Evolutionary conservation across 2,113 vertebrate species (phyloP), one percentile per base, ranked within the genome.

Genomic region (Malurus melanocephalus): DNA sequence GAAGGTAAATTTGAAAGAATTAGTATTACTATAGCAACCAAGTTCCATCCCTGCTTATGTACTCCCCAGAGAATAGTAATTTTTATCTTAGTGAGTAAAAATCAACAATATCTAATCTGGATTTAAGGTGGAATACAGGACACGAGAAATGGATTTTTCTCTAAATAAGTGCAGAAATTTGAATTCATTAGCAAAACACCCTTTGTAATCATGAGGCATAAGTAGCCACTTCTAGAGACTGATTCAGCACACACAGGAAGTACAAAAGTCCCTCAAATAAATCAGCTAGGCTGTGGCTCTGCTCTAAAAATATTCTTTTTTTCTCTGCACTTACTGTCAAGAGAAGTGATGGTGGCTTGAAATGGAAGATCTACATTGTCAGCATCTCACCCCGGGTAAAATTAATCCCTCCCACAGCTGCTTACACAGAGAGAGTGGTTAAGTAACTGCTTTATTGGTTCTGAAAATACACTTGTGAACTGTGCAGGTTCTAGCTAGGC

Each of bases 1-100:
- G 21, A 74, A 48, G 45, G 40, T 69, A 93, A 78, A 83, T 56
- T 40, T 17, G 6, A 74, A 88, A 59, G 56, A 74, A 88, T 85
- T 85, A 88, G 8, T 76, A 94, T 93, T 94, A 71, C 77, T 88
- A 86, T 91, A 90, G 66, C 86, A 94, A 91, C 83, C 46, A 85
- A 82, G 12, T 76, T 46, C 32, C 22, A 77, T 21, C 6, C 21
- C 13, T 71, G 12, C 15, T 52, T n/a, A 74, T n/a, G 20, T 45
- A 49, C 9, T 86, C 65, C 28, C 28, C 7, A 53, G 66, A 80
- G 32, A 86, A 78, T 9, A 84, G 24, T 32, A 80, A 45, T 78
- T 93, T 87, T 88, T 74, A 64, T 71, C 45, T 45, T 69, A 30
- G 40, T 71, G 45, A 57, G 28, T 67, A 55, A 90, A 88, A 84